Base-by-base conservation (phyloP, 2,113 vertebrate species). In the Elachura formosa region DNA sequence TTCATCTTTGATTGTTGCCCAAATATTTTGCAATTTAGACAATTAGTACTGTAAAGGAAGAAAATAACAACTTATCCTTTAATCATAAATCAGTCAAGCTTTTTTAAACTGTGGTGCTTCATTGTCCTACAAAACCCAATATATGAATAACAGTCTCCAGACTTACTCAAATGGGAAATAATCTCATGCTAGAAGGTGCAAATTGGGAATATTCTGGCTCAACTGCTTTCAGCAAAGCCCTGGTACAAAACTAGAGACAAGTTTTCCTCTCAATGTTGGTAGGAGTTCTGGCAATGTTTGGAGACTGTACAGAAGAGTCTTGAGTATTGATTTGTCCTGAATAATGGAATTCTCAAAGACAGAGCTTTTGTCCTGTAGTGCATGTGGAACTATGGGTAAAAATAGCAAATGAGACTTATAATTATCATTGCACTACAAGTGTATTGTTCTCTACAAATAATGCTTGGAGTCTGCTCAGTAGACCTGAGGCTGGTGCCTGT, bases 101-200 rank as follows among this genome's bases (percentile, higher is more conserved):
- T 75, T 87, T 75, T 28, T 1, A 41, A 59, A 22, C 58, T 26
- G 22, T 38, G 7, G 5, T 33, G 16, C 55, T 56, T 86, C 46
- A 2, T 59, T 0, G 1, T 61, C 31, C 31, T 69, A 0, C 20
- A 45, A 56, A 87, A 66, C 11, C 7, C 5, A 38, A 0, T 62
- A 12, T 54, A 12, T 34, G 15, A 87, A 26, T 67, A 66, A 51
- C 29, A 45, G 56, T 29, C 33, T 91, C 16, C 34, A 71, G 41
- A 38, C 4, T 7, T 43, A 14, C 33, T 72, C 31, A 63, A 69
- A 67, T 8, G 3, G 38, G n/a, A 82, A 80, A 43, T 36, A 38
- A 88, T 58, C 22, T 71, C 2, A 1, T 49, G 5, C 20, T 73
- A 17, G 14, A 61, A 73, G 12, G 4, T 41, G 79, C 18, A 73